Conservation (phyloP, 2,888 invertebrate genomes). For the Drosophila atripex region DNA sequence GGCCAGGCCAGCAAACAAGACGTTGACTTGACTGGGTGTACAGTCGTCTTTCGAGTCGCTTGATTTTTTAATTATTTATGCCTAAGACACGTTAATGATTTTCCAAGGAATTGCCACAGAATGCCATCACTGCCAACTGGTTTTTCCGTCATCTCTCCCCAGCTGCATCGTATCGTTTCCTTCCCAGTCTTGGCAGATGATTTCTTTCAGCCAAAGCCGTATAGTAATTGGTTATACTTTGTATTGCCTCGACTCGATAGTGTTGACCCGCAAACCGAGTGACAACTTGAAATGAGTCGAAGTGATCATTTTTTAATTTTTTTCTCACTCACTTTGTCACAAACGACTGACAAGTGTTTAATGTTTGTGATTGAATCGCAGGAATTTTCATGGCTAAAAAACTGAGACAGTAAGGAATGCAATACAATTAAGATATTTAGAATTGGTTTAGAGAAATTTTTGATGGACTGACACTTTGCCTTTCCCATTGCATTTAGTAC, state of each 20-base stretch:
- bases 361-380: constrained; percentile 28
- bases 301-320: constrained; percentile 4
- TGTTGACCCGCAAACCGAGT: constrained; percentile 39
- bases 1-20: constrained; percentile 34
- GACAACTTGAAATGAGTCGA: constrained; percentile 50
- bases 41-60: constrained; percentile 45
- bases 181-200: constrained; percentile 6
- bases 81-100: constrained; percentile 77
- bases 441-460: constrained; percentile 11
- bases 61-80: constrained; percentile 74
- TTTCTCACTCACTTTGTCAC: constrained; percentile 48
- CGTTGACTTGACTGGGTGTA: constrained; percentile 42
- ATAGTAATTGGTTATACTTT: constrained; percentile 35
- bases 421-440: constrained; percentile 12
- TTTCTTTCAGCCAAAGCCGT: constrained; percentile 18
- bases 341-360: constrained; percentile 41
- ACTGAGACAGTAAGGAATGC: constrained; percentile 1
- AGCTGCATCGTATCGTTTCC: constrained; percentile 16
- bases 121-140: constrained; percentile 32
- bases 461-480: not conserved
- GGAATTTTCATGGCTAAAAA: constrained; percentile 30
- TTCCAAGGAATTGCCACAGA: constrained; percentile 59
- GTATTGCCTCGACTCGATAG: constrained; percentile 31
- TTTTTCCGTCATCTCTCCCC: constrained; percentile 29
- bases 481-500: not conserved